Evolutionary conservation across 1,140 invertebrate species (phyloP), one percentile per base, ranked within the genome.

Genomic region (Lineus longissimus): DNA sequence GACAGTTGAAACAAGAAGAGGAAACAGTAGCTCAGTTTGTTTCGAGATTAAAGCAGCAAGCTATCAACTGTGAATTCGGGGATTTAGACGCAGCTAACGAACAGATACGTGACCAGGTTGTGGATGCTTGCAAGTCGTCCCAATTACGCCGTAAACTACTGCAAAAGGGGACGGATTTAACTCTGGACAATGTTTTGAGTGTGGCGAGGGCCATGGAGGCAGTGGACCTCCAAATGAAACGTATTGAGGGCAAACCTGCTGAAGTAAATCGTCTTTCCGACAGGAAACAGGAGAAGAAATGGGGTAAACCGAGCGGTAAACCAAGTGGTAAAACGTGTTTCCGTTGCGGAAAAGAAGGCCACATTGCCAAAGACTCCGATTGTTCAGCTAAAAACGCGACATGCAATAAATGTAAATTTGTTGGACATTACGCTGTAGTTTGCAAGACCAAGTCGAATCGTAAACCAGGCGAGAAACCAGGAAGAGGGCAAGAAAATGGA

Each of bases 51-150:
- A n/a, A n/a, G n/a, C n/a, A n/a, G n/a, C n/a, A n/a, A n/a, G n/a
- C n/a, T n/a, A n/a, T n/a, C n/a, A n/a, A n/a, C n/a, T n/a, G n/a
- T n/a, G n/a, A n/a, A n/a, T n/a, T n/a, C n/a, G n/a, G n/a, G n/a
- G 62, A 67, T 47, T 23, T 17, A 22, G 45, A 51, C 19, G 9
- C 2, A 7, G 25, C n/a, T 29, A 25, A 63, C 11, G 61, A 69
- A 27, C 19, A 43, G 4, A 67, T 68, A n/a, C 4, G 67, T 2
- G 63, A 65, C n/a, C 57, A 68, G 17, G 55, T 65, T 9, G n/a
- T n/a, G n/a, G n/a, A n/a, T n/a, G n/a, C n/a, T n/a, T 67, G 36
- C 13, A 33, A 51, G 31, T 33, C 31, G 60, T 61, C 6, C 33
- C 56, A n/a, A n/a, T n/a, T n/a, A n/a, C n/a, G n/a, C n/a, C n/a